Conservation (phyloP, 2,797 vertebrate species). For the Channa striata region DNA sequence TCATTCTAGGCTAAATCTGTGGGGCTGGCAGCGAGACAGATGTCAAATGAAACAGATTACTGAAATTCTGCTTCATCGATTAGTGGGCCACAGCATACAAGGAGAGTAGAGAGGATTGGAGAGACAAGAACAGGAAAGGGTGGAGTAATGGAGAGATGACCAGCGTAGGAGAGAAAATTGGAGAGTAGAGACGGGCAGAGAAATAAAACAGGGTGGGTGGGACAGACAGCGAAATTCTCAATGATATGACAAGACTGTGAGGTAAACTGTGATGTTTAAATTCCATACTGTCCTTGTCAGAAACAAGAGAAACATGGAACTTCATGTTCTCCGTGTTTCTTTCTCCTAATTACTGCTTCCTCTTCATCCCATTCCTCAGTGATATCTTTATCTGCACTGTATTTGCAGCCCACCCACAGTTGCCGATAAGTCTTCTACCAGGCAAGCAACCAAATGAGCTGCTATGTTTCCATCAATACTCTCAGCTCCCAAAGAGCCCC, state of each 20-base stretch:
- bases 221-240: conserved; percentile 24
- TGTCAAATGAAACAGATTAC: conserved; percentile 79
- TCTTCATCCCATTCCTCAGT: conserved; percentile 14
- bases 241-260: conserved; percentile 13
- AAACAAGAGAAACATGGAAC: conserved; percentile 25
- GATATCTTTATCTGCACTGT: conserved; percentile 33
- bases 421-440: conserved; percentile 28
- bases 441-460: conserved; percentile 32
- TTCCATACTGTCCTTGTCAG: conserved; percentile 3
- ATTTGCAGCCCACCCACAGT: conserved; percentile 43
- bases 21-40: conserved; percentile 55
- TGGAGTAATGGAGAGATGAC: conserved; percentile 42
- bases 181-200: conserved; percentile 16
- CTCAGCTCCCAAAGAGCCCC: not conserved
- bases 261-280: conserved; percentile 28
- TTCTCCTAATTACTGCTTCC: conserved; percentile 34
- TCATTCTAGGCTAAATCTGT: conserved; percentile 66
- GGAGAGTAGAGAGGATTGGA: conserved; percentile 23
- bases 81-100: conserved; percentile 41
- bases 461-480: conserved; percentile 28
- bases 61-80: conserved; percentile 75
- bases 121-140: conserved; percentile 18
- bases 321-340: conserved; percentile 12
- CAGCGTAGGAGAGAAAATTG: conserved; percentile 24
- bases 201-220: conserved; percentile 18